Evolutionary conservation across 2,888 invertebrate genomes (phyloP).

Genomic region (Cerastoderma edule): DNA sequence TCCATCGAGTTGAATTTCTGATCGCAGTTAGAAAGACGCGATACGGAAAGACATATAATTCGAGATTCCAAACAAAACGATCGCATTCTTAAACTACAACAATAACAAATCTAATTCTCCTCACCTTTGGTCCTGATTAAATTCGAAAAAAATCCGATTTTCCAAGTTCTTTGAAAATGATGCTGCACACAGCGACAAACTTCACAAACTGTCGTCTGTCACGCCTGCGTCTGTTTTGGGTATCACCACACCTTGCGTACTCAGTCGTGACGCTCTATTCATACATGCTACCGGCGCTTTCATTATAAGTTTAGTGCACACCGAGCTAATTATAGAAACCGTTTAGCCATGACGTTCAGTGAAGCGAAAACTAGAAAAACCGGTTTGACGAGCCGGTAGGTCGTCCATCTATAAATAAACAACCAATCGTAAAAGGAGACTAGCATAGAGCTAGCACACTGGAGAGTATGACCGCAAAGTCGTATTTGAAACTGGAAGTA

Average conservation of each 20-base stretch:
- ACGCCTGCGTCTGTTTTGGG: constrained; percentile 45
- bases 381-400: constrained; percentile 38
- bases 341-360: constrained; percentile 32
- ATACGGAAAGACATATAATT: too few relatives aligned
- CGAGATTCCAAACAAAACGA: too few relatives aligned
- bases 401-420: constrained; percentile 15
- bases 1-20: too few relatives aligned
- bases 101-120: too few relatives aligned
- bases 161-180: background rate
- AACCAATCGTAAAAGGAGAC: constrained; percentile 4
- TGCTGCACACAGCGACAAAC: constrained; percentile 13
- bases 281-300: constrained; percentile 39
- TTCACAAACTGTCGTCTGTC: constrained; percentile 24
- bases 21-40: too few relatives aligned
- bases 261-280: constrained; percentile 41
- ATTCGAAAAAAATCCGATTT: constrained; percentile 11
- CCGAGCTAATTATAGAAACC: constrained; percentile 41
- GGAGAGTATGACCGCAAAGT: constrained; percentile 6
- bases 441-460: background rate
- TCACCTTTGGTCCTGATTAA: background rate
- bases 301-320: constrained; percentile 28
- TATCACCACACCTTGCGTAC: constrained; percentile 55
- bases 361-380: constrained; percentile 52
- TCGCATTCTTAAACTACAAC: too few relatives aligned
- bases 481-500: constrained; percentile 26